These are phyloP conservation scores for Drosophila infuscata DNA, from an alignment of 2,888 invertebrate species.

Conservation along the genomic window DNA sequence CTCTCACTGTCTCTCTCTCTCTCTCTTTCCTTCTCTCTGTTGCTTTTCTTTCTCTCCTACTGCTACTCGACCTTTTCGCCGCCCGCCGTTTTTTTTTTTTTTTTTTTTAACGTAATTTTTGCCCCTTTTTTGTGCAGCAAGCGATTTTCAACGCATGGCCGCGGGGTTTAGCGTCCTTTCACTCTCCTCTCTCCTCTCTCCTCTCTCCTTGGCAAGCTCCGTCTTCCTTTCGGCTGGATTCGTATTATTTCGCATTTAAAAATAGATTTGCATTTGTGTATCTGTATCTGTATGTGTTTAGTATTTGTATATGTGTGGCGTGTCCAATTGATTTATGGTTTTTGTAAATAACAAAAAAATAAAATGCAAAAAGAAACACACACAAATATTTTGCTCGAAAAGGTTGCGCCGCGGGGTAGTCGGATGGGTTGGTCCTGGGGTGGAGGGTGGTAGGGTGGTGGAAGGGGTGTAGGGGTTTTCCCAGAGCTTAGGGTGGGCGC, in stretches of 20 bases:
- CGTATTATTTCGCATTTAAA: constrained; percentile 85
- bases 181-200: constrained; percentile 2
- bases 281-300: constrained; percentile 20
- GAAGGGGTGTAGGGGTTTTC: background rate
- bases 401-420: constrained; percentile 67
- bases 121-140: constrained; percentile 55
- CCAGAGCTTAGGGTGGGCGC: constrained; percentile 17
- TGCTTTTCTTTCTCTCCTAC: constrained; percentile 1
- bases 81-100: constrained; percentile 46
- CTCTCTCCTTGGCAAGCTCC: constrained; percentile 25
- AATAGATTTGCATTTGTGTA: constrained; percentile 83
- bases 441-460: too few species aligned
- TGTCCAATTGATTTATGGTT: constrained; percentile 85
- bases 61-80: constrained; percentile 40
- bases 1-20: background rate
- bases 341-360: constrained; percentile 81
- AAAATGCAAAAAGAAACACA: constrained; percentile 32
- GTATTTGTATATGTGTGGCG: constrained; percentile 73
- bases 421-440: background rate
- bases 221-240: constrained; percentile 51
- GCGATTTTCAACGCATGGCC: constrained; percentile 73
- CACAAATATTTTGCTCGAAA: constrained; percentile 57
- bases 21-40: background rate
- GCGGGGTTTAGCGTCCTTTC: constrained; percentile 53
- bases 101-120: constrained; percentile 39